Base-by-base conservation (phyloP, 1,140 invertebrate species). In the Paracyclopina nana region DNA sequence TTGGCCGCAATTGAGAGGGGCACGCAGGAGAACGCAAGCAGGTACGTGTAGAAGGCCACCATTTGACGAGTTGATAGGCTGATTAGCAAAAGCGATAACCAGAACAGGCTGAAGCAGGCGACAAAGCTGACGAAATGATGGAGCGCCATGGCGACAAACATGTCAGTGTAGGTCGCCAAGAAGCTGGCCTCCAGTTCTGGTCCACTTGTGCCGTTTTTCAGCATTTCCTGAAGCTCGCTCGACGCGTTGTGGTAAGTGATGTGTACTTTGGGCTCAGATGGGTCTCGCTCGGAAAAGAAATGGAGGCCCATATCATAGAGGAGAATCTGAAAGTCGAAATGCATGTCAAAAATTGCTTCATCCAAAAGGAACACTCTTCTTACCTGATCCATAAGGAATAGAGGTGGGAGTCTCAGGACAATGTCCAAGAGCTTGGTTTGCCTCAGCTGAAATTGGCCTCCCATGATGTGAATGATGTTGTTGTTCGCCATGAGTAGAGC, bases 341-440 rank as follows among this genome's bases (percentile, higher is more conserved):
- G 6, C 8, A 22, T 6, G 14, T 9, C 9, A 31, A 31, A n/a
- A 6, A 42, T 22, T 9, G 24, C 40, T 6, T 42, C 6, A 42
- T 6, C 40, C 40, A 6, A 42, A 42, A 14, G 24, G 6, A 22
- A 14, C 14, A 42, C 14, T 22, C 24, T 42, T 6, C 14, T 8
- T 42, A 18, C 24, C 14, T 48, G 20, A 27, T 48, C 45, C 25
- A 48, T 27, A 4, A 48, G n/a, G 27, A 28, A 31, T 6, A 48
- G 14, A 26, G 30, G 30, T 2, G 45, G 45, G 9, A 48, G 24
- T 4, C 45, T 11, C 16, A 48, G 45, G 3, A 9, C 25, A 30
- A 48, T 48, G 25, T 48, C 45, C 45, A 48, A 31, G n/a, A n/a
- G 18, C 24, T 50, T 31, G 34, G n/a, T n/a, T n/a, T n/a, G n/a